Evolutionary conservation across 2,888 invertebrate species (phyloP), one percentile per base, ranked within the genome.

Genomic region (Stenodema calcarata): DNA sequence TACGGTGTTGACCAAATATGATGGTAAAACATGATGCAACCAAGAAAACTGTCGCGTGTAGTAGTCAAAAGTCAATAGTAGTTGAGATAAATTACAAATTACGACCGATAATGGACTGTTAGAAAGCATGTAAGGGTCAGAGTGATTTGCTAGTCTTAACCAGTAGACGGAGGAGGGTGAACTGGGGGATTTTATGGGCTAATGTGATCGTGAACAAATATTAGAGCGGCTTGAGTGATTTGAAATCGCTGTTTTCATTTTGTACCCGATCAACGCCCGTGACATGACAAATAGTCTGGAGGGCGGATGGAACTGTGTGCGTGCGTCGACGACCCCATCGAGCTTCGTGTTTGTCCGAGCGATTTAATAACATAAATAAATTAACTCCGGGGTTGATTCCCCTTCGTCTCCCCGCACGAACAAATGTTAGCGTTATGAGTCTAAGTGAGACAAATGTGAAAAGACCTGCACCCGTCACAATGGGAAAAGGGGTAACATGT

Each of bases 391-490:
- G 41, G 30, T 11, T 28, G 35, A 35, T 35, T 35, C 35, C 35
- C 35, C 30, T 50, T 28, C 9, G 16, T 16, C 47, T 27, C 44
- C 79, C 50, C 81, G 11, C 35, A 12, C 62, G 82, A 82, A 82
- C 82, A 82, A 82, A 82, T 82, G 82, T 82, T 82, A 28, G 62
- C 42, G 82, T 82, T 82, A 82, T 82, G 82, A 82, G 82, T 54
- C 78, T 82, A 82, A 82, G 82, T 82, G 82, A 82, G 82, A 82
- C 69, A 82, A 82, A 82, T 82, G 82, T 82, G 78, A 69, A 44
- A 23, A 69, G 82, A 82, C 82, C 70, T 82, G 82, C 69, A 14
- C 50, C 30, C 78, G 12, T 78, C 35, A 78, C 78, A 78, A 78
- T 78, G 78, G 62, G 62, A 62, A 78, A 78, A 44, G 78, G 78